These are phyloP conservation scores for Cyprinella venusta DNA, from an alignment of 2,797 vertebrate species.

Conservation along the genomic window DNA sequence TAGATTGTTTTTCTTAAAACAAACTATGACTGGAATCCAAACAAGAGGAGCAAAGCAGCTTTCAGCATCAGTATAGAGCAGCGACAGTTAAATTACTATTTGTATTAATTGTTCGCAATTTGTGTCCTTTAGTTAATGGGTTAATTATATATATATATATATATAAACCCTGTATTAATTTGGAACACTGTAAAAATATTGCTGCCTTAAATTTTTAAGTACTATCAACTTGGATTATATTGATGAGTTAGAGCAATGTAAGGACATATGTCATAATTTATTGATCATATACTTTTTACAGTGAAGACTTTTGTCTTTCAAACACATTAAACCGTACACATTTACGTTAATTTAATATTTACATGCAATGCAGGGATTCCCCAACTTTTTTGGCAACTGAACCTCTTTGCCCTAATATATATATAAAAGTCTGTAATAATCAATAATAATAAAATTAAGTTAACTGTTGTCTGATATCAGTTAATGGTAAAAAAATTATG, in stretches of 20 bases:
- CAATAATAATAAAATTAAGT: too few relatives aligned
- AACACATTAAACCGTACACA: background rate
- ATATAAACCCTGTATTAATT: background rate
- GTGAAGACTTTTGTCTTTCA: background rate
- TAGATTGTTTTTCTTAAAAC: background rate
- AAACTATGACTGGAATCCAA: conserved; percentile 40
- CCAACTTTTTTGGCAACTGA: background rate
- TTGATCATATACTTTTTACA: too few relatives aligned
- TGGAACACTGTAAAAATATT: too few relatives aligned
- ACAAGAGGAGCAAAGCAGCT: background rate
- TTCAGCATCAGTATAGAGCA: background rate
- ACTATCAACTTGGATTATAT: too few relatives aligned
- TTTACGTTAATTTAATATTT: background rate
- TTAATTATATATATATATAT: too few relatives aligned
- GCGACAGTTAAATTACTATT: background rate
- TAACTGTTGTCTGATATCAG: too few relatives aligned
- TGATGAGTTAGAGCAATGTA: too few relatives aligned
- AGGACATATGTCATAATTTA: too few relatives aligned
- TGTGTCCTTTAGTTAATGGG: background rate
- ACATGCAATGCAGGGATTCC: background rate
- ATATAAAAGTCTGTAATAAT: too few relatives aligned
- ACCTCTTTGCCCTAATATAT: background rate
- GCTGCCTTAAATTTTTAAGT: too few relatives aligned
- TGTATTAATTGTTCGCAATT: background rate
- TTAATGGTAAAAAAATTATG: too few relatives aligned